Evolutionary conservation across 2,888 invertebrate genomes (phyloP), one percentile per base, ranked within the genome.

Genomic region (Ypsolopha scabrella): DNA sequence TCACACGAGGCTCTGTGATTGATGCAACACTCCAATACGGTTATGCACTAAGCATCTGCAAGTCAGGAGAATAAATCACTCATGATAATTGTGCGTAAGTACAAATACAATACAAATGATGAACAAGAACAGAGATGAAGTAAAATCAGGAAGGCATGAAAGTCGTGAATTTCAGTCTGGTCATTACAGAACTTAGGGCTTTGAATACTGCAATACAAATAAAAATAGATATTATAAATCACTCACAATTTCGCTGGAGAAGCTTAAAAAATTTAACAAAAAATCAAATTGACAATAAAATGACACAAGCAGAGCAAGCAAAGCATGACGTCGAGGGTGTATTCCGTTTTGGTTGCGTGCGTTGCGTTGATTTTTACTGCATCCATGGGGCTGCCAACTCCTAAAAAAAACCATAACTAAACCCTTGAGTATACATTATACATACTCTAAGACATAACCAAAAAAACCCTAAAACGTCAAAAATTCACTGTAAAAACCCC

Each of bases 61-160:
- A 78, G 54, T 58, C 54, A 65, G 64, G 64, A 62, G n/a, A 7
- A 35, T 39, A 24, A 7, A n/a, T 7, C 33, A 34, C 33, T 41
- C 14, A 33, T 50, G 11, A 35, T 41, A 36, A 35, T 43, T 50
- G 35, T 13, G 38, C 38, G 35, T 54, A 60, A 59, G 63, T 72
- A 71, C 71, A 75, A 75, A 79, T 75, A 76, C 74, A 75, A 60
- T 65, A 67, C 65, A 75, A 75, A 75, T 73, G 70, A 71, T 67
- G 64, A 63, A 70, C 63, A 70, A 70, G 35, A 35, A 9, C 6
- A 36, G 34, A 46, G 10, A 35, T 46, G 10, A 11, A 11, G 11
- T 10, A 13, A 10, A 7, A 35, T 46, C 34, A 46, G 11, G 2
- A 9, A 35, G 46, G 11, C 34, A 46, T 46, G n/a, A 35, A 10